phyloP scores from a whole-genome alignment of 2,888 invertebrate species.

The Calephelis perditalis region DNA sequence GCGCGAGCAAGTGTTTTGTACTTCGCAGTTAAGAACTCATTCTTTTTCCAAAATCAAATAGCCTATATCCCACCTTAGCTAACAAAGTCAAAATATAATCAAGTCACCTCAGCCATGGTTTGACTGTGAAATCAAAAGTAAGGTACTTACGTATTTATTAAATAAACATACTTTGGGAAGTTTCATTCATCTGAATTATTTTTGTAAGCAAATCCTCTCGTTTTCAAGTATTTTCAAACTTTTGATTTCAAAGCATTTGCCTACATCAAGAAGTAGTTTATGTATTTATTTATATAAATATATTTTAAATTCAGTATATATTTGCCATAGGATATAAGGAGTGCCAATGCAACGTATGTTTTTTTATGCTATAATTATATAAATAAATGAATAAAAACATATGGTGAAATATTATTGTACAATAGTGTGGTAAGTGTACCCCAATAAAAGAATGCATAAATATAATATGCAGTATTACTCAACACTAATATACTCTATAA shows the following conservation, averaged over 20 bases:
- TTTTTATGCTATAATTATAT: conserved; percentile 59
- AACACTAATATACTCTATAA: conserved; percentile 13
- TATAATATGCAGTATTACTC: conserved; percentile 20
- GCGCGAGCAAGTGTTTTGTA: too few species aligned
- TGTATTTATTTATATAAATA: not conserved
- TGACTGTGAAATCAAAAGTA: conserved; percentile 1
- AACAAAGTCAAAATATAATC: too few species aligned
- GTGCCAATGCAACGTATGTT: conserved; percentile 64
- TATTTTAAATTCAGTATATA: conserved; percentile 15
- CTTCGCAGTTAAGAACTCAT: too few species aligned
- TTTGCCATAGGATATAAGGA: conserved; percentile 35
- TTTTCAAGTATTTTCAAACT: too few species aligned
- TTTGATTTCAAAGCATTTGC: too few species aligned
- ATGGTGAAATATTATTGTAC: conserved; percentile 48
- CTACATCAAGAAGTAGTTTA: not conserved
- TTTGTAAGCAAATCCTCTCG: not conserved
- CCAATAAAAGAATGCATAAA: conserved; percentile 27
- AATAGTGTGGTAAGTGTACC: conserved; percentile 33
- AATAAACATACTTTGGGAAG: too few species aligned
- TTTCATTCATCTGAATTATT: not conserved
- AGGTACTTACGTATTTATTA: too few species aligned
- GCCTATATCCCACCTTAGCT: too few species aligned
- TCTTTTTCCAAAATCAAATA: too few species aligned
- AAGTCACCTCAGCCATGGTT: too few species aligned
- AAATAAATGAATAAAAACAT: conserved; percentile 66